Evolutionary conservation across 2,797 vertebrate genomes (phyloP), one percentile per base, ranked within the genome.

Genomic region (Sebastolobus altivelis): DNA sequence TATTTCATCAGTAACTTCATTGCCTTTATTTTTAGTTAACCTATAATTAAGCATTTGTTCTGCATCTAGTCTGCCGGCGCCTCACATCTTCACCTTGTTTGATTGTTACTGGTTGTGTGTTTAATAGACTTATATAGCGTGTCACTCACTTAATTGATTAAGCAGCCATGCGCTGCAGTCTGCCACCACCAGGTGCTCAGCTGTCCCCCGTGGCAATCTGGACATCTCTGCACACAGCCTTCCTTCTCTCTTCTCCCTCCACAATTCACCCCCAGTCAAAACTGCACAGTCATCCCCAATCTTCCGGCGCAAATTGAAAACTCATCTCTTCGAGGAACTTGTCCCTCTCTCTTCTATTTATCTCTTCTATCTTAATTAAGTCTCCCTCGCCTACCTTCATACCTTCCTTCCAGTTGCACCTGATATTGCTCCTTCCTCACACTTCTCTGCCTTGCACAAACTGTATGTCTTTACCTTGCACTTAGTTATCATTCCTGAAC

Each of bases 281-380:
- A 78, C 61, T 76, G 65, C 65, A 81, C 35, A 74, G 27, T 84
- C 83, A 82, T 79, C 72, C 65, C 14, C 31, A 78, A 63, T 83
- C 79, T 72, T 56, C 52, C 4, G 4, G 29, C 12, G 0, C 49
- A 80, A 83, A 87, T 73, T 68, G 67, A 87, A 90, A 88, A 85
- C 63, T 74, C 69, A 72, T 74, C 77, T 84, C 46, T 69, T 70
- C 5, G 5, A 60, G 60, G 72, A 75, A 67, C 62, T 54, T 69
- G 40, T 77, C 16, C 27, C 6, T 5, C 66, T 81, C 56, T 27
- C 11, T 25, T 65, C 22, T 60, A 12, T 79, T 62, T 87, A 87
- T 90, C 88, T 77, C 40, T 2, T 5, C 33, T 3, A 86, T 91
- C 86, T 82, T 90, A 87, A 90, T 89, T 77, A 84, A 61, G 58